Evolutionary conservation across 1,140 invertebrate genomes (phyloP).

Genomic region (Muscidifurax raptorellus): DNA sequence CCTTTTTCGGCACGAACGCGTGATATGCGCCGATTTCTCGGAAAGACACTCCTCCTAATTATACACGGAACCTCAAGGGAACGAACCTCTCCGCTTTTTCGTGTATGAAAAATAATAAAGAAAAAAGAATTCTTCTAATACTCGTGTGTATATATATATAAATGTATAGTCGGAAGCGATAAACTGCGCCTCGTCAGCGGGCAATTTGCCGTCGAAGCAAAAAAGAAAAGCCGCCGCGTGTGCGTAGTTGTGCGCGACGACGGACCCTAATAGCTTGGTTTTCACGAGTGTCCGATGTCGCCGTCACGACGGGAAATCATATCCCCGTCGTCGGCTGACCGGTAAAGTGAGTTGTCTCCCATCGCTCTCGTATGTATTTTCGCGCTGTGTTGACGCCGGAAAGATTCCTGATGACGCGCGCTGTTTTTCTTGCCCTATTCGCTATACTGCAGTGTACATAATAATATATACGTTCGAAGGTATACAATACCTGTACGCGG

Average conservation of each 20-base stretch:
- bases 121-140: not conserved
- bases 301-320: conserved; percentile 63
- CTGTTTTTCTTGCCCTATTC: not conserved
- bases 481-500: too few relatives aligned
- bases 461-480: too few relatives aligned
- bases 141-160: not conserved
- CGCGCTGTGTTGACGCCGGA: not conserved
- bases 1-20: too few relatives aligned
- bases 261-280: conserved; percentile 65
- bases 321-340: conserved; percentile 67
- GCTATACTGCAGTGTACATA: too few relatives aligned
- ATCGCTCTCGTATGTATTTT: not conserved
- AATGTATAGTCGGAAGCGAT: not conserved
- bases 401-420: not conserved
- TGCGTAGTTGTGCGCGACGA: not conserved
- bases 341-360: conserved; percentile 58
- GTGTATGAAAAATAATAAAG: too few relatives aligned
- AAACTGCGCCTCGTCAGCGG: conserved; percentile 1
- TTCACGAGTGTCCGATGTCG: conserved; percentile 70
- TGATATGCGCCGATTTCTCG: not conserved
- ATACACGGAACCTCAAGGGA: not conserved
- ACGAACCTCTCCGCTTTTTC: too few relatives aligned
- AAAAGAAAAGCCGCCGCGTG: not conserved
- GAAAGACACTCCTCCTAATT: not conserved
- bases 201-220: conserved; percentile 15